Evolutionary conservation across 2,888 invertebrate species (phyloP), one percentile per base, ranked within the genome.

Genomic region (Catocala fraxini): DNA sequence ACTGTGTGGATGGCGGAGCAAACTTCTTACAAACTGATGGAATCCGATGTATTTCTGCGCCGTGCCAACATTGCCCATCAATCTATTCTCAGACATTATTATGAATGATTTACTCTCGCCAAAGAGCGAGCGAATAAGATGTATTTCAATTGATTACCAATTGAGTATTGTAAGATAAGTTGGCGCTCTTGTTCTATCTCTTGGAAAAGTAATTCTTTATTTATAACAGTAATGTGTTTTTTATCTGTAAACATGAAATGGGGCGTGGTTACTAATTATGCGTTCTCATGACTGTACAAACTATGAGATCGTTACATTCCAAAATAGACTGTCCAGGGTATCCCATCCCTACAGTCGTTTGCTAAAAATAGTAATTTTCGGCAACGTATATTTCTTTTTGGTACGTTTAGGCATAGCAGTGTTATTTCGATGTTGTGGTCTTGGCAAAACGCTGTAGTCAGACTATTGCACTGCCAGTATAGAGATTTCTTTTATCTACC

Each of bases 11-110:
- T 55, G 57, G 59, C 48, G 33, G 56, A 13, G 35, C 5, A 7
- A 10, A 57, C 68, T 75, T 77, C 75, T 70, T 66, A 68, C 68
- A 67, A 64, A 62, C 59, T 55, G 42, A 57, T 52, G 51, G 65
- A 70, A 70, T 75, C 63, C 63, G 48, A 66, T 62, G 58, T 79
- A 70, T 73, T 73, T 68, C 69, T 70, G 65, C 48, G 49, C 35
- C 41, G 47, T 72, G 70, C 73, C 73, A 68, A 68, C 56, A 33
- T 59, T 52, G 56, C 55, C 56, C 55, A 60, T 65, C 60, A 47
- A 65, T 68, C 74, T 77, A 77, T 76, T 78, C 65, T 63, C 12
- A 53, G 48, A 60, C 42, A 60, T 61, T 57, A 65, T 63, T 56
- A 56, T 64, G 39, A 48, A 60, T 52, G 51, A 68, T 71, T 71